phyloP scores from a whole-genome alignment of 2,888 invertebrate genomes.

The Spisula subtruncata region DNA sequence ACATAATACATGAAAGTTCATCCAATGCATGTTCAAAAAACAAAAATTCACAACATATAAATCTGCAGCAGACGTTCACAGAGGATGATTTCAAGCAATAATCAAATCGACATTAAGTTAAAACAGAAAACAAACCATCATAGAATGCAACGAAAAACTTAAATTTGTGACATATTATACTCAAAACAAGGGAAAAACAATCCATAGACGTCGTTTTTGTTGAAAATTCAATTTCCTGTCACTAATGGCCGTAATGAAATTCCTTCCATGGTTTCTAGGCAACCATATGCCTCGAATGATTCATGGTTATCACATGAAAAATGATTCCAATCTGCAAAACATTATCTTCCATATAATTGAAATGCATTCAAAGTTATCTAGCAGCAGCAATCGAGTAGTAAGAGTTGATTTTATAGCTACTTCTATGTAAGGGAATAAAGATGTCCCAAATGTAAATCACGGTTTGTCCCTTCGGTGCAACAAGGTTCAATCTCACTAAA shows the following conservation, averaged over 20 bases:
- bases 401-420: not conserved
- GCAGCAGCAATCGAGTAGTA: not conserved
- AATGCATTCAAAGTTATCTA: conserved; percentile 21
- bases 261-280: not conserved
- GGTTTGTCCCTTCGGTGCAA: too few species aligned
- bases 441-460: conserved; percentile 9
- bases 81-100: too few species aligned
- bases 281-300: conserved; percentile 9
- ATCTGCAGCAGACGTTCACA: too few species aligned
- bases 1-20: too few species aligned
- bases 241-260: conserved; percentile 10
- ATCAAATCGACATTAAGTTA: too few species aligned
- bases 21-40: too few species aligned
- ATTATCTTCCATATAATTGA: conserved; percentile 8
- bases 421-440: not conserved
- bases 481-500: too few species aligned
- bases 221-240: conserved; percentile 24
- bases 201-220: not conserved
- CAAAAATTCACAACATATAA: too few species aligned
- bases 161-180: not conserved
- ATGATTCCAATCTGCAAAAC: conserved; percentile 18
- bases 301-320: conserved; percentile 23
- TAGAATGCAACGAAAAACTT: too few species aligned
- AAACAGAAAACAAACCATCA: too few species aligned
- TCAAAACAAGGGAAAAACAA: not conserved